Conservation (phyloP, 2,113 vertebrate genomes). For the Macquaria australasica region DNA sequence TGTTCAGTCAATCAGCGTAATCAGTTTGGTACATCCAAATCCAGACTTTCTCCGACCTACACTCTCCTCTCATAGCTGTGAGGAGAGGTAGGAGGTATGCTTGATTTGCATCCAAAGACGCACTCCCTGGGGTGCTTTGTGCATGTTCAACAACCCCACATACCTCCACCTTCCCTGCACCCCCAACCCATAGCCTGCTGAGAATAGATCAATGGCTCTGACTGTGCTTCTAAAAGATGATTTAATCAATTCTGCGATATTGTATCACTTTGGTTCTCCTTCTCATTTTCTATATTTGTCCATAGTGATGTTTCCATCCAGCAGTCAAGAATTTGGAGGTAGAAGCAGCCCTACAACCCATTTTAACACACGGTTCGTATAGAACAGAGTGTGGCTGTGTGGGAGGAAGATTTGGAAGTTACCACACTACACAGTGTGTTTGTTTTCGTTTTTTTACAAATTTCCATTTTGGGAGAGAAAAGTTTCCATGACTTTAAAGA, state of each 20-base stretch:
- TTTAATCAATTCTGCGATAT: not conserved
- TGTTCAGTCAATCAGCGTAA: not conserved
- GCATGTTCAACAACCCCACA: not conserved
- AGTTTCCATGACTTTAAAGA: too few species aligned
- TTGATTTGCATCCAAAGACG: conserved; percentile 39
- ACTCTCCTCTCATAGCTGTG: conserved; percentile 1
- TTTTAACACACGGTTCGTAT: too few species aligned
- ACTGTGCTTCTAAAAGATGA: too few species aligned
- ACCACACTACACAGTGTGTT: not conserved
- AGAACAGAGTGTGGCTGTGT: not conserved
- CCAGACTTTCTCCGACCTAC: not conserved
- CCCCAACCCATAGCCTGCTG: not conserved
- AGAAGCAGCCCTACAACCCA: not conserved
- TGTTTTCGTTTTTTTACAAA: not conserved
- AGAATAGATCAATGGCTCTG: too few species aligned
- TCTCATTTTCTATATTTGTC: conserved; percentile 21
- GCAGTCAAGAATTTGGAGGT: not conserved
- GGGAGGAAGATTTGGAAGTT: not conserved
- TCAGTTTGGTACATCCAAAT: not conserved
- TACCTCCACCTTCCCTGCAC: not conserved
- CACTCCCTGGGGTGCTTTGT: conserved; percentile 8
- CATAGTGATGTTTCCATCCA: not conserved
- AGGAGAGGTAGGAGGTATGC: conserved; percentile 18
- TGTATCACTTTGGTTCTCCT: conserved; percentile 13
- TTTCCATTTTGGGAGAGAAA: not conserved